Evolutionary conservation across 2,797 vertebrate species (phyloP).

Genomic region (Pristis pectinata): DNA sequence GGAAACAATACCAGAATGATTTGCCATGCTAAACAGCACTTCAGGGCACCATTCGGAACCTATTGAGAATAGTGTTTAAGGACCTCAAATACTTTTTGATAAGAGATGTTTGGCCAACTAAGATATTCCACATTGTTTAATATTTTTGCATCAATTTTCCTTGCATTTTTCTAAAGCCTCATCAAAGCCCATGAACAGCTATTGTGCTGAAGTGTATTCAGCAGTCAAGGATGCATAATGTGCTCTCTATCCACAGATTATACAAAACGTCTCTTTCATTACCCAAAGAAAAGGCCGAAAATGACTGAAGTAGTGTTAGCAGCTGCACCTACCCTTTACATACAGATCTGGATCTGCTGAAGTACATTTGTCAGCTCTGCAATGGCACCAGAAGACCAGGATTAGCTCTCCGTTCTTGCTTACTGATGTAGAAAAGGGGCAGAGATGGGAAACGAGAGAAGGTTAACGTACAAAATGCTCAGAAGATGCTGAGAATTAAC

Average conservation of each 20-base stretch:
- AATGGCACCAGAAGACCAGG: too few relatives aligned
- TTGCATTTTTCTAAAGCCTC: background rate
- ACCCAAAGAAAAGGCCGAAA: background rate
- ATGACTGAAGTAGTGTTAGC: background rate
- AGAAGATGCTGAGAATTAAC: background rate
- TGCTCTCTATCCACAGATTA: conserved; percentile 1
- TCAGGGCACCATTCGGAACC: background rate
- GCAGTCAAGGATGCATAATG: background rate
- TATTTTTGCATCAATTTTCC: conserved; percentile 15
- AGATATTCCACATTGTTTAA: background rate
- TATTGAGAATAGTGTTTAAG: background rate
- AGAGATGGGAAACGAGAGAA: background rate
- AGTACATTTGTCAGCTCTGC: background rate
- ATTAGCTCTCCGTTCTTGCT: background rate
- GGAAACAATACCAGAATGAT: background rate
- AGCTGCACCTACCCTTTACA: background rate
- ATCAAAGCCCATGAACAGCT: background rate
- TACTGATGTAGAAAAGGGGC: background rate
- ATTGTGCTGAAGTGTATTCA: background rate
- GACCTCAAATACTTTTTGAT: background rate
- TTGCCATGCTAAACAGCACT: background rate
- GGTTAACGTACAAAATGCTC: background rate
- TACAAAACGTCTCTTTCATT: conserved; percentile 32
- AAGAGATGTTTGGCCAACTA: background rate
- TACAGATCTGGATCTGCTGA: background rate